A percentile compares a stretch with the other conserved stretches of the same genome.
Conservation (phyloP, 2,888 invertebrate species). For the Caenorhabditis afra region DNA sequence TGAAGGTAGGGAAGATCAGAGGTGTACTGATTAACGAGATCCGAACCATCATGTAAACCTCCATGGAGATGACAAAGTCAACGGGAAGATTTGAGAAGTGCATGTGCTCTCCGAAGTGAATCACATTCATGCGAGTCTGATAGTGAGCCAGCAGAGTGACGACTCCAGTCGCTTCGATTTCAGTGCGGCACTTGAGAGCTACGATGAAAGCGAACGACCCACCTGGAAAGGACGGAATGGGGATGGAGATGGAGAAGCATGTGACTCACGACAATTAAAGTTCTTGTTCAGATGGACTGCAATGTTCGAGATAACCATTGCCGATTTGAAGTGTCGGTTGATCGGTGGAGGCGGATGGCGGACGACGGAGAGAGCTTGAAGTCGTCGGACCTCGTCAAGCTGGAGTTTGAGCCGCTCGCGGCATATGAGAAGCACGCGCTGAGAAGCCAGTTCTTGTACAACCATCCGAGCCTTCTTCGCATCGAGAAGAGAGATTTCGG, state of each 20-base stretch:
- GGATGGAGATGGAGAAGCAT: neutral
- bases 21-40: neutral
- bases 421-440: slow-evolving; percentile 61
- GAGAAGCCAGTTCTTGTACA: slow-evolving; percentile 62
- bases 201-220: slow-evolving; percentile 69
- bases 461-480: slow-evolving; percentile 60
- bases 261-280: slow-evolving; percentile 60
- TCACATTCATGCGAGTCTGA: slow-evolving; percentile 55
- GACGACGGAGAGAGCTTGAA: slow-evolving; percentile 60
- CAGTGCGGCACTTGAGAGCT: slow-evolving; percentile 66
- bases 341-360: slow-evolving; percentile 66
- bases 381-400: slow-evolving; percentile 59
- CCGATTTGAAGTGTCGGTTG: slow-evolving; percentile 61
- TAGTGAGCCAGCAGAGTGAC: slow-evolving; percentile 66
- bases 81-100: slow-evolving; percentile 65
- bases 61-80: slow-evolving; percentile 60
- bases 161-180: slow-evolving; percentile 70
- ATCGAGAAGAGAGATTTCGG: slow-evolving; percentile 58
- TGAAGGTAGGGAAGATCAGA: neutral
- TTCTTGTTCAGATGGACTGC: slow-evolving; percentile 62
- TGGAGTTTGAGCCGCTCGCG: slow-evolving; percentile 61
- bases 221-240: slow-evolving; percentile 36
- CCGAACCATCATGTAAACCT: slow-evolving; percentile 60
- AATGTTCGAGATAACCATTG: slow-evolving; percentile 64
- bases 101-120: slow-evolving; percentile 65